Conservation (phyloP, 2,888 invertebrate species). For the Drosophila neotestacea region DNA sequence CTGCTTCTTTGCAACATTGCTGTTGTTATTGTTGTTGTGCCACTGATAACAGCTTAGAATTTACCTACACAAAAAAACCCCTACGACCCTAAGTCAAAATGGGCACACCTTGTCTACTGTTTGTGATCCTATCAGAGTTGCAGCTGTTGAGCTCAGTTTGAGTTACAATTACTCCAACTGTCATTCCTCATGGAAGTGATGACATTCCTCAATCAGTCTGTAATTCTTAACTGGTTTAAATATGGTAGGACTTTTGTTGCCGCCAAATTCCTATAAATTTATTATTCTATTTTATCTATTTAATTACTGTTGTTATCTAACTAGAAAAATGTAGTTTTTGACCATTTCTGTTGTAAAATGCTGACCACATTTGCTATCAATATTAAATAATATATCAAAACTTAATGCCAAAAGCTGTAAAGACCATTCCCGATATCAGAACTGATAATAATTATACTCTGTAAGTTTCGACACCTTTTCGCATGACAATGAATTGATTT, state of each 20-base stretch:
- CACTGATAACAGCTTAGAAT: slow-evolving; percentile 34
- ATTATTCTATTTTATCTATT: background rate
- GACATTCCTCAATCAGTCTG: background rate
- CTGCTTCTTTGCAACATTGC: slow-evolving; percentile 12
- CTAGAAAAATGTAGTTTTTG: slow-evolving; percentile 11
- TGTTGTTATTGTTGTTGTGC: slow-evolving; percentile 18
- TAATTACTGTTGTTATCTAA: slow-evolving; percentile 27
- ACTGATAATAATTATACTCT: slow-evolving; percentile 26
- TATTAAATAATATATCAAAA: slow-evolving; percentile 36
- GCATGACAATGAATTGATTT: slow-evolving; percentile 14
- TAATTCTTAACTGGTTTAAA: slow-evolving; percentile 2
- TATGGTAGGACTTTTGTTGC: slow-evolving; percentile 8
- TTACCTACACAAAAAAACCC: slow-evolving; percentile 13
- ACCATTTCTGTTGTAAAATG: slow-evolving; percentile 38
- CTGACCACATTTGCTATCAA: slow-evolving; percentile 40
- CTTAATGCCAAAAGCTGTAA: slow-evolving; percentile 30
- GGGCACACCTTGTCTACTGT: background rate
- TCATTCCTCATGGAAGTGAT: background rate
- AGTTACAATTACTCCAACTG: background rate
- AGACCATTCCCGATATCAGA: slow-evolving; percentile 19
- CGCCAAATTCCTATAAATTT: slow-evolving; percentile 14
- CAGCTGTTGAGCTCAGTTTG: slow-evolving; percentile 22
- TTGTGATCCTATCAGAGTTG: slow-evolving; percentile 7
- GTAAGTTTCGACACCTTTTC: slow-evolving; percentile 24
- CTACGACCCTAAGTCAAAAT: slow-evolving; percentile 8